Evolutionary conservation across 1,140 invertebrate species (phyloP).

Genomic region (Heliconius hermathena): DNA sequence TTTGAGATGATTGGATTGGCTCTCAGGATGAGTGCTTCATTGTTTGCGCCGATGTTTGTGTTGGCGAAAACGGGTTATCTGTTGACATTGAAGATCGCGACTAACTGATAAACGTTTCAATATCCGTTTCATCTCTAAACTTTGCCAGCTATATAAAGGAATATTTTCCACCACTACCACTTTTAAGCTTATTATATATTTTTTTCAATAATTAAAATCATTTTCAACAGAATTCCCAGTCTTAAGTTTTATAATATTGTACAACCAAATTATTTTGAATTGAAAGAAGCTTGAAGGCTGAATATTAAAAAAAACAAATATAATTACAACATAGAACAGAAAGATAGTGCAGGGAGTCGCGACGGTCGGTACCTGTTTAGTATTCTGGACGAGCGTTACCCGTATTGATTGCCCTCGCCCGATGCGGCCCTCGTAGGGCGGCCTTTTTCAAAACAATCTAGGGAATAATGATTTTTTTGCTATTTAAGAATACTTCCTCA

Average conservation of each 20-base stretch:
- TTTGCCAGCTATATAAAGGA: not conserved
- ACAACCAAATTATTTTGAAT: not conserved
- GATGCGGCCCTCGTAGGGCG: conserved; percentile 49
- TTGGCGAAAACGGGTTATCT: conserved; percentile 48
- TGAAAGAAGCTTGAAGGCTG: not conserved
- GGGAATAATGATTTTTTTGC: conserved; percentile 60
- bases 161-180: not conserved
- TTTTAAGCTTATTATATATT: not conserved
- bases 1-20: conserved; percentile 77
- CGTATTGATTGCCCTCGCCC: conserved; percentile 71
- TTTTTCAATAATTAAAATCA: conserved; percentile 17
- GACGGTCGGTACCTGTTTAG: conserved; percentile 62
- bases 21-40: conserved; percentile 55
- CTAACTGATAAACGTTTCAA: conserved; percentile 42
- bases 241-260: not conserved
- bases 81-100: conserved; percentile 46
- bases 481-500: conserved; percentile 22
- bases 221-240: too few relatives aligned
- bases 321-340: conserved; percentile 46
- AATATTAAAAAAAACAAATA: conserved; percentile 29
- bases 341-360: conserved; percentile 45
- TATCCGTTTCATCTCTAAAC: conserved; percentile 38
- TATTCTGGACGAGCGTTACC: conserved; percentile 64
- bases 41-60: conserved; percentile 45
- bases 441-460: conserved; percentile 75